These are phyloP conservation scores for Bellardia pandia DNA, from an alignment of 2,888 invertebrate species.

Conservation along the genomic window DNA sequence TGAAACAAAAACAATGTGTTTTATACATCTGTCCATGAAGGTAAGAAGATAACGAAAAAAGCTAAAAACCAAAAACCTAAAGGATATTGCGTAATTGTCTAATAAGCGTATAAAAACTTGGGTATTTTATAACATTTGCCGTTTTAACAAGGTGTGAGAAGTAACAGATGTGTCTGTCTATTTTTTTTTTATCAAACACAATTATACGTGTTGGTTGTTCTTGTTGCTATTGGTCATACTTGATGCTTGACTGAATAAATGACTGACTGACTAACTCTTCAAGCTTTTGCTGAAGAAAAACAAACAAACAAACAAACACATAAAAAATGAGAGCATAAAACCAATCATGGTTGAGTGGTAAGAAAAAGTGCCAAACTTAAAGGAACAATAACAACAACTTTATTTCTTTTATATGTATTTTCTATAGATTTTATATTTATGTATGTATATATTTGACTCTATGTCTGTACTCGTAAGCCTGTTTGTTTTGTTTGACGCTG, in stretches of 20 bases:
- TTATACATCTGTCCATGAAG: background rate
- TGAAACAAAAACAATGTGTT: conserved; percentile 3
- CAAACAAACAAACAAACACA: background rate
- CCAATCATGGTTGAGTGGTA: conserved; percentile 66
- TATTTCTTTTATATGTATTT: conserved; percentile 27
- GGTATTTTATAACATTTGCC: conserved; percentile 32
- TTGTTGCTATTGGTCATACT: conserved; percentile 16
- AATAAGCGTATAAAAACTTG: conserved; percentile 74
- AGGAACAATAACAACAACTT: conserved; percentile 18
- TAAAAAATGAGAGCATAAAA: conserved; percentile 52
- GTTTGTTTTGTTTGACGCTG: background rate
- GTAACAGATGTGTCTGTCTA: conserved; percentile 18
- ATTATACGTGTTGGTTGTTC: conserved; percentile 1
- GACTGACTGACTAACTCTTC: background rate
- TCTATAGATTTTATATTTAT: conserved; percentile 34
- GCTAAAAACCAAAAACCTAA: background rate
- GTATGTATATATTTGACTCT: conserved; percentile 12
- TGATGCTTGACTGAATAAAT: background rate
- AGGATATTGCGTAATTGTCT: conserved; percentile 72
- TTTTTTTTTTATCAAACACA: background rate
- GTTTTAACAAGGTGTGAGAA: background rate
- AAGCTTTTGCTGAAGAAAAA: background rate
- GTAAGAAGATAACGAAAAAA: conserved; percentile 23
- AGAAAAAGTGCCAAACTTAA: conserved; percentile 50
- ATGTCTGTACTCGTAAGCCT: background rate